Conservation (phyloP, 2,888 invertebrate genomes). For the Bedellia somnulentella region DNA sequence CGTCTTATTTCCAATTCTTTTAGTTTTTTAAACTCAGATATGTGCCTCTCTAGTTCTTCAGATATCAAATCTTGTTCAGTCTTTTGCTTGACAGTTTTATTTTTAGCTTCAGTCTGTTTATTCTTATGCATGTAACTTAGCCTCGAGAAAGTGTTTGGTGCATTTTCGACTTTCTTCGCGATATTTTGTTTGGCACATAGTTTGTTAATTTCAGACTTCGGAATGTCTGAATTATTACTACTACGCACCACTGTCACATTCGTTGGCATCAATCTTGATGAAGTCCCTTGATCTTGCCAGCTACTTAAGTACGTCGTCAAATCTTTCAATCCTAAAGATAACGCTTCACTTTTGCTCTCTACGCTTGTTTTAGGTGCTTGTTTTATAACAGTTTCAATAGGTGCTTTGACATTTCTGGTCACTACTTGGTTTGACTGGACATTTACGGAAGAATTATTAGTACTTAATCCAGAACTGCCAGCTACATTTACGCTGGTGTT, state of each 20-base stretch:
- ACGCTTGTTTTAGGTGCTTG: not conserved
- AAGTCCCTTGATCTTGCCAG: not conserved
- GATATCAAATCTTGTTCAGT: conserved; percentile 1
- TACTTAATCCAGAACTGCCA: not conserved
- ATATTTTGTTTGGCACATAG: not conserved
- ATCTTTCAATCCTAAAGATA: not conserved
- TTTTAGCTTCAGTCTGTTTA: conserved; percentile 26
- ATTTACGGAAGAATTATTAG: no score
- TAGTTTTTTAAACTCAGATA: not conserved
- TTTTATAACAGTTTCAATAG: not conserved
- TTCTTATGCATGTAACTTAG: conserved; percentile 44
- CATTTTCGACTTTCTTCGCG: conserved; percentile 24
- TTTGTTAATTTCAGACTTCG: not conserved
- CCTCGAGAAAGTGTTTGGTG: conserved; percentile 41
- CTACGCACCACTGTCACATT: no score
- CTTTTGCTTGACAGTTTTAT: not conserved
- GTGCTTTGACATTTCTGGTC: not conserved
- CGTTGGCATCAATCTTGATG: not conserved
- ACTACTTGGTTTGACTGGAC: not conserved
- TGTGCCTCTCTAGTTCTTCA: conserved; percentile 2
- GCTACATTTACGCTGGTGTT: not conserved
- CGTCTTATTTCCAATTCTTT: no score
- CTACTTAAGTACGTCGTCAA: not conserved
- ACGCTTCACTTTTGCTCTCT: not conserved
- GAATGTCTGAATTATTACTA: not conserved